Base-by-base conservation (phyloP, 2,113 vertebrate genomes). In the Macaca nemestrina region DNA sequence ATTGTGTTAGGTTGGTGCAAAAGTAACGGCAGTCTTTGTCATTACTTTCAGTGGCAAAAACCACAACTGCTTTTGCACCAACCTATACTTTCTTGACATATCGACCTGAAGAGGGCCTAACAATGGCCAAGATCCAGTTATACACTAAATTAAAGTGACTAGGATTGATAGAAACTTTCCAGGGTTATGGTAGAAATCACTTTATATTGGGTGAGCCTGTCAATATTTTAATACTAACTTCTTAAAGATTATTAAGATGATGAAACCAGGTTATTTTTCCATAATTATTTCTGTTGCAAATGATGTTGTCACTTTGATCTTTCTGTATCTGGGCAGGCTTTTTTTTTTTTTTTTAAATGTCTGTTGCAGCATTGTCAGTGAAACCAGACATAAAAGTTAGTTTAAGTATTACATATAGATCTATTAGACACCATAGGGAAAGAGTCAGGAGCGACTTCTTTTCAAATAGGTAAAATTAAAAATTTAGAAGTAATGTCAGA, bases 351-450 rank as follows among this genome's bases (percentile, higher is more conserved):
- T 52, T 81, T 38, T 13, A 1, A 93, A 75, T 93, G 52, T 80
- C 64, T 90, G 6, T 96, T 97, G 25, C 14, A 13, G 22, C 27
- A 32, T 97, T 97, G 30, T 80, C 76, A 72, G 64, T 79, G 35
- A 23, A 96, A 84, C 68, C 61, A 96, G 89, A 80, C 82, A 89
- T 55, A 94, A 93, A 94, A 91, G 10, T 96, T 96, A 96, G 80
- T 43, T 72, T 76, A 94, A 68, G 35, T 95, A 67, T 95, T 90
- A 89, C 92, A 84, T 85, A 70, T 88, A 85, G 83, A 67, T 82
- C 93, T 95, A 43, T 92, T 97, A 92, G 92, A 72, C 25, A 90
- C 52, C 30, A 40, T 68, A 85, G 70, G 76, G 38, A 55, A 94
- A 79, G 79, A 61, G 8, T 92, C 2, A 83, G n/a, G 32, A 93